Percentiles rank a stretch among this genome's conserved stretches.
Conservation (phyloP, 2,888 invertebrate genomes). For the Scaptomyza cyrtandrae region DNA sequence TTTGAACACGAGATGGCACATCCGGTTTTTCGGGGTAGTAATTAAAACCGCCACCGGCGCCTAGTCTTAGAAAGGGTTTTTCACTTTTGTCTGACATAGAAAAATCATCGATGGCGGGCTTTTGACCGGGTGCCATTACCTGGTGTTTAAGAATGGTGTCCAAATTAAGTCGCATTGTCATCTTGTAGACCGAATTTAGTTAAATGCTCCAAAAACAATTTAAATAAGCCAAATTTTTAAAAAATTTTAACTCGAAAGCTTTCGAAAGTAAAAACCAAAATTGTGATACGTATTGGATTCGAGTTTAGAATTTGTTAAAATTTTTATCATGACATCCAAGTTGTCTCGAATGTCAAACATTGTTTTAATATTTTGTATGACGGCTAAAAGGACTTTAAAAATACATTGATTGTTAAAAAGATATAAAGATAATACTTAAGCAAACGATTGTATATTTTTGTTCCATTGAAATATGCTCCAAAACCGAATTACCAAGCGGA, state of each 20-base stretch:
- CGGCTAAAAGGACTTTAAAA: not conserved
- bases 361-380: not conserved
- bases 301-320: slow-evolving; percentile 44
- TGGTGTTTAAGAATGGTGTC: slow-evolving; percentile 48
- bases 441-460: no score
- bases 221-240: slow-evolving; percentile 14
- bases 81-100: not conserved
- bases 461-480: not conserved
- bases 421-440: no score
- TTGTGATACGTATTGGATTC: not conserved
- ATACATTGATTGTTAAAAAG: no score
- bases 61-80: slow-evolving; percentile 14
- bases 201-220: slow-evolving; percentile 37
- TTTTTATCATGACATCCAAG: slow-evolving; percentile 1
- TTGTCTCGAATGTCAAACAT: not conserved
- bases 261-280: slow-evolving; percentile 17
- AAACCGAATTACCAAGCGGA: not conserved
- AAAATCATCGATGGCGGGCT: not conserved
- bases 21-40: slow-evolving; percentile 46
- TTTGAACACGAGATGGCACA: slow-evolving; percentile 50
- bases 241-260: slow-evolving; percentile 25
- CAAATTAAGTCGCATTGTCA: slow-evolving; percentile 63
- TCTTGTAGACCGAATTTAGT: slow-evolving; percentile 17
- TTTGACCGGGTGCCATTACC: not conserved
- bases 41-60: not conserved